phyloP scores from a whole-genome alignment of 2,888 invertebrate genomes.

The Nebria brevicollis region DNA sequence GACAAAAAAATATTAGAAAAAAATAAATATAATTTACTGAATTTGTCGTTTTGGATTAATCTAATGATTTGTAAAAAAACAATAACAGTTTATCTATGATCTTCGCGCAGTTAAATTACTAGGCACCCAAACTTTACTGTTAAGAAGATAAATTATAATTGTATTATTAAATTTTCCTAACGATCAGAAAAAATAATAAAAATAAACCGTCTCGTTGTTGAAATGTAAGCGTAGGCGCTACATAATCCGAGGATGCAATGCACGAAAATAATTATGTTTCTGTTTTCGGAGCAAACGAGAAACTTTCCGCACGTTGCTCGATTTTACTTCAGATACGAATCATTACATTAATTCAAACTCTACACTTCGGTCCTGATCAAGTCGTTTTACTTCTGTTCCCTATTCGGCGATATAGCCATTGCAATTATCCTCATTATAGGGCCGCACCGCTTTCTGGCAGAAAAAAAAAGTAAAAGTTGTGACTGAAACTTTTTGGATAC shows the following conservation, averaged over 20 bases:
- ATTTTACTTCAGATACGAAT: constrained; percentile 53
- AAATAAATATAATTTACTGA: too few species aligned
- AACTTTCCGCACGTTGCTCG: constrained; percentile 25
- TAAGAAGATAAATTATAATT: too few species aligned
- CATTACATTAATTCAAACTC: constrained; percentile 58
- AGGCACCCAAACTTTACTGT: too few species aligned
- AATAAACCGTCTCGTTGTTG: background rate
- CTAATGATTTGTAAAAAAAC: too few species aligned
- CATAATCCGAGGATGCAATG: constrained; percentile 17
- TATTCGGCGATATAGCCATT: constrained; percentile 45
- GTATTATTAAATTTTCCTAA: background rate
- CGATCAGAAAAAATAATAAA: constrained; percentile 3
- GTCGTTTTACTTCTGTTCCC: constrained; percentile 45
- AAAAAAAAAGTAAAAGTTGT: constrained; percentile 33
- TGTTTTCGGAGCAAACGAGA: constrained; percentile 33
- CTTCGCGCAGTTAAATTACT: too few species aligned
- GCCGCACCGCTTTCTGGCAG: constrained; percentile 29
- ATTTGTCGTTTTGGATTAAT: too few species aligned
- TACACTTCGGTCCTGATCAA: constrained; percentile 27
- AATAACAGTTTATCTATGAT: too few species aligned
- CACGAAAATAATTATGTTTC: constrained; percentile 43
- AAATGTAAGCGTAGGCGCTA: background rate
- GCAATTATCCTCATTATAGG: constrained; percentile 47
- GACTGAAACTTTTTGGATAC: constrained; percentile 35
- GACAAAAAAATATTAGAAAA: too few species aligned